Percentiles rank a stretch among this genome's conserved stretches.
Conservation (phyloP, 2,888 invertebrate genomes). For the Parasteatoda lunata region DNA sequence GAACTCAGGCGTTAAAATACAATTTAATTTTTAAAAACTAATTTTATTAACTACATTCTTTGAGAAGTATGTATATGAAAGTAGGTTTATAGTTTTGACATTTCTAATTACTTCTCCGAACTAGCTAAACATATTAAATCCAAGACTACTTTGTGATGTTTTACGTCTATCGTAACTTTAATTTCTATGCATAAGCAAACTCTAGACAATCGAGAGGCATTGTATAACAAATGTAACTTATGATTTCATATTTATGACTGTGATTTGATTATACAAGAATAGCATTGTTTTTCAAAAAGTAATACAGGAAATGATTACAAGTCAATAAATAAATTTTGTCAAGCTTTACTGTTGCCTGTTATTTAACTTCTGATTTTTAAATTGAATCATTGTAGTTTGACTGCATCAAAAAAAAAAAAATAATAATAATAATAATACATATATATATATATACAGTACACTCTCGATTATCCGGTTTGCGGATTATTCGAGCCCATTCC, state of each 20-base stretch:
- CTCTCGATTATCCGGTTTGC: no score
- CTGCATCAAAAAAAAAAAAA: no score
- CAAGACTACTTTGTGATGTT: conserved; percentile 56
- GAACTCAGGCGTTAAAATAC: no score
- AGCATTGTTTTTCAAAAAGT: conserved; percentile 51
- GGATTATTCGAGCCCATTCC: no score
- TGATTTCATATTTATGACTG: conserved; percentile 32
- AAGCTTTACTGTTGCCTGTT: conserved; percentile 40
- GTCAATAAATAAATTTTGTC: conserved; percentile 56
- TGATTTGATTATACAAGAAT: conserved; percentile 39
- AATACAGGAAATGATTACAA: conserved; percentile 50
- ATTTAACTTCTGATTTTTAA: background rate
- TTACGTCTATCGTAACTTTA: conserved; percentile 50
- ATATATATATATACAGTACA: no score
- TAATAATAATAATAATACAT: no score
- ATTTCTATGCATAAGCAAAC: conserved; percentile 50
- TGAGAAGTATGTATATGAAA: no score
- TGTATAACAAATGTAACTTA: conserved; percentile 39
- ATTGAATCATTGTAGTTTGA: background rate
- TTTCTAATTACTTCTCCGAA: no score
- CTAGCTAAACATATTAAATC: background rate
- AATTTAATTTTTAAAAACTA: no score
- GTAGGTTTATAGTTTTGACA: no score
- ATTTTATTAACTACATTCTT: no score
- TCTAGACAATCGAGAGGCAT: conserved; percentile 64